Base-by-base conservation (phyloP, 2,113 vertebrate species). In the Nothobranchius furzeri region DNA sequence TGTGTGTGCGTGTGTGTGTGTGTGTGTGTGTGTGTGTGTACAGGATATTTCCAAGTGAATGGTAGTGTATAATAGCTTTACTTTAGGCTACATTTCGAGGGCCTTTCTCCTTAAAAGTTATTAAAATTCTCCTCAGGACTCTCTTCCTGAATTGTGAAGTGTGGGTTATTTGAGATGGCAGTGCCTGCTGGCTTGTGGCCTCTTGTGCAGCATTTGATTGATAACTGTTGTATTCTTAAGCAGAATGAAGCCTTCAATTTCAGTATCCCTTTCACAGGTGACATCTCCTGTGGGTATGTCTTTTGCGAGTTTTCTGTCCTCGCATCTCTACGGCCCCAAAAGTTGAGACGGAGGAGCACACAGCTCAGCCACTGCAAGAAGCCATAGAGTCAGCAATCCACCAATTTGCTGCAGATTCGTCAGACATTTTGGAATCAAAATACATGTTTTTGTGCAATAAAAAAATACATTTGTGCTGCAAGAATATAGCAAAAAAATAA, bases 291-390 rank as follows among this genome's bases (percentile, higher is more conserved):
- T 73, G 70, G 79, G 81, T 92, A 91, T 87, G 90, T 94, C 93
- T 90, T 94, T 93, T 70, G 92, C 82, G 76, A 95, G 75, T 93
- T 94, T 92, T 93, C 94, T 79, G 83, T 93, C 90, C 83, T 94
- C 88, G 92, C 94, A 48, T 93, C 92, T 60, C 83, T 93, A 86
- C 81, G 93, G 73, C 93, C 92, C 1, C 81, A 95, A 80, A 93
- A 93, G 68, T 80, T 94, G 79, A 94, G 85, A 47, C 73, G 88
- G n/a, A 86, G 92, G 53, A 93, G 90, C 53, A 3, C 85, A 0
- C 85, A 91, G 58, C 92, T 92, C 91, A 88, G 84, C 65, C 75
- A 64, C 66, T 86, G 88, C 59, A 74, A 78, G 86, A 76, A 68
- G 56, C 85, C 87, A 49, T 11, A 64, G 37, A 75, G 62, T 75